Conservation (phyloP, 2,888 invertebrate species). For the Apamea monoglypha region DNA sequence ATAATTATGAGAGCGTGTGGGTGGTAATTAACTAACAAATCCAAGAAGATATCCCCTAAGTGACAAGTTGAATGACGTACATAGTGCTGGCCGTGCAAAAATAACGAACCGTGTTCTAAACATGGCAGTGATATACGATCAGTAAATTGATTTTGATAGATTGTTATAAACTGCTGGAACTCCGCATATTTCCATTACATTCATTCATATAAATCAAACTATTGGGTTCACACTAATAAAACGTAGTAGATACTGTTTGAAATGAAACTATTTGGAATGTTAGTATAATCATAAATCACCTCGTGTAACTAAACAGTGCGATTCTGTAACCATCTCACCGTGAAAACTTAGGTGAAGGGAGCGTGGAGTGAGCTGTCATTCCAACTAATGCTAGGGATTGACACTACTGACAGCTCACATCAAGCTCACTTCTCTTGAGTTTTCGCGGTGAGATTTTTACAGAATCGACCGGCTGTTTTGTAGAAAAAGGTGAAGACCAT, state of each 20-base stretch:
- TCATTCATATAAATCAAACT: conserved; percentile 6
- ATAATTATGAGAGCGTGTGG: background rate
- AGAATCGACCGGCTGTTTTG: no score
- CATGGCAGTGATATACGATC: conserved; percentile 25
- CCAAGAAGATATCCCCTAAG: background rate
- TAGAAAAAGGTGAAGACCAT: background rate
- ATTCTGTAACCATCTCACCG: no score
- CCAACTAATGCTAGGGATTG: no score
- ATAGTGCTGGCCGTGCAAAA: conserved; percentile 5
- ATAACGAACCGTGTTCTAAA: conserved; percentile 15
- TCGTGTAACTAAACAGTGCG: background rate
- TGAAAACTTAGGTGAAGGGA: no score
- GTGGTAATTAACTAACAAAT: background rate
- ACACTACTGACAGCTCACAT: no score
- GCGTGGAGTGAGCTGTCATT: no score
- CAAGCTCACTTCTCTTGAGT: no score
- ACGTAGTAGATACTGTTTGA: background rate
- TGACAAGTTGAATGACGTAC: conserved; percentile 13
- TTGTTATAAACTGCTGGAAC: conserved; percentile 28
- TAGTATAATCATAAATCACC: background rate
- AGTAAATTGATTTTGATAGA: conserved; percentile 44
- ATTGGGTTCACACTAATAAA: background rate
- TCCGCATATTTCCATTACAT: conserved; percentile 17
- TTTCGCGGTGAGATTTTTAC: no score
- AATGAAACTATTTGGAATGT: background rate